phyloP scores from a whole-genome alignment of 30 jellyfish, hydroid and myxozoan genomes.

The Turritopsis rubra region DNA sequence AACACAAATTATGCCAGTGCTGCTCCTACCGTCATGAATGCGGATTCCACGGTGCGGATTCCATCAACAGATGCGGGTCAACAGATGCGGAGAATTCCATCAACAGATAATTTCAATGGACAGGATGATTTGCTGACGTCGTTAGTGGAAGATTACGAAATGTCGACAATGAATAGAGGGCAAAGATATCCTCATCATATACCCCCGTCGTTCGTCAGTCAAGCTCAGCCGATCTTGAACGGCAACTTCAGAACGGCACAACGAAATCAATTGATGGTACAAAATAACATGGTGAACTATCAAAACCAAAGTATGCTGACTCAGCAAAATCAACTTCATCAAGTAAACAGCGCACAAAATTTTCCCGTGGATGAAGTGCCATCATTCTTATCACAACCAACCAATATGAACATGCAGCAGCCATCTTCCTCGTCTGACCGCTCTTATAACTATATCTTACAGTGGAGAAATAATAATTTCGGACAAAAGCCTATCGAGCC shows the following conservation, averaged over 20 bases:
- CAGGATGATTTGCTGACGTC: slow-evolving; percentile 9
- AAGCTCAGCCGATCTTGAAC: not conserved
- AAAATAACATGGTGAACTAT: slow-evolving; percentile 35
- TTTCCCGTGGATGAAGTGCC: slow-evolving; percentile 83
- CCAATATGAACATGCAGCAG: slow-evolving; percentile 38
- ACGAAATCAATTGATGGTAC: slow-evolving; percentile 33
- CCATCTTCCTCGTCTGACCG: slow-evolving; percentile 1
- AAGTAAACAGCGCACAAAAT: slow-evolving; percentile 56
- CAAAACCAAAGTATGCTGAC: slow-evolving; percentile 46
- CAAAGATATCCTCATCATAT: not conserved
- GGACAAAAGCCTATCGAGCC: slow-evolving; percentile 43
- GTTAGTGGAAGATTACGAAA: slow-evolving; percentile 21
- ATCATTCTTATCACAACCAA: slow-evolving; percentile 30
- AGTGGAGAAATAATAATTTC: slow-evolving; percentile 21
- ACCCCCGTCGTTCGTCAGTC: not conserved
- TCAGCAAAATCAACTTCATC: slow-evolving; percentile 43
- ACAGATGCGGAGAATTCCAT: too few relatives aligned
- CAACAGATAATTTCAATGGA: not conserved
- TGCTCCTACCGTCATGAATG: not conserved
- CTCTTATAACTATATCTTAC: slow-evolving; percentile 5
- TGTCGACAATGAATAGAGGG: slow-evolving; percentile 4
- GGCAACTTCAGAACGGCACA: slow-evolving; percentile 31
- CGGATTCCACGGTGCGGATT: slow-evolving; percentile 6
- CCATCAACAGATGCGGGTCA: too few relatives aligned
- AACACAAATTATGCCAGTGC: not conserved